Conservation (phyloP, 2,113 vertebrate species). For the Progne subis region DNA sequence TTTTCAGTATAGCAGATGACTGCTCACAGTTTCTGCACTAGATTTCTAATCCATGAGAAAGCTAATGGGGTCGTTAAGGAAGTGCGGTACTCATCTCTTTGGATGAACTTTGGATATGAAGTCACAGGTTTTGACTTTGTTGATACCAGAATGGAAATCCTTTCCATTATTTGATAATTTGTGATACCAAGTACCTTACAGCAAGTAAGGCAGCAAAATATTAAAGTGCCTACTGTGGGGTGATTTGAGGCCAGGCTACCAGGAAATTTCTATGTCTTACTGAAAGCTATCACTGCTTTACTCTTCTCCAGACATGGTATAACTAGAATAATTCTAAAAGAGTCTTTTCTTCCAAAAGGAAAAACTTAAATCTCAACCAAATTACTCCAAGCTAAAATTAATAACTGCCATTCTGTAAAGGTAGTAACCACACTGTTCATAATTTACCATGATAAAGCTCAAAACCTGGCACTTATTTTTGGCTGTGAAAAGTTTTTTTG, state of each 20-base stretch:
- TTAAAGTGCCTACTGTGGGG: neutral
- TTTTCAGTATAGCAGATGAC: neutral
- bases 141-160: neutral
- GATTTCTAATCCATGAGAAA: neutral
- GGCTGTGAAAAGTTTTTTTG: neutral
- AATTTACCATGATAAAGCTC: fast-evolving
- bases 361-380: neutral
- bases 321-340: neutral
- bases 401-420: neutral
- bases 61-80: neutral
- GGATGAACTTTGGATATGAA: neutral
- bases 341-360: neutral
- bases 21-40: neutral
- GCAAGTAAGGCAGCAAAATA: neutral
- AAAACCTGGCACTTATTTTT: neutral
- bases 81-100: neutral
- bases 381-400: neutral
- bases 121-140: neutral
- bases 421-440: neutral
- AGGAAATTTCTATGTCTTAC: neutral
- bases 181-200: neutral
- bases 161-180: neutral
- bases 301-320: neutral
- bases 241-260: neutral
- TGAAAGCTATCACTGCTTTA: neutral